Base-by-base conservation (phyloP, 1,140 invertebrate species). In the Copidosoma floridanum region DNA sequence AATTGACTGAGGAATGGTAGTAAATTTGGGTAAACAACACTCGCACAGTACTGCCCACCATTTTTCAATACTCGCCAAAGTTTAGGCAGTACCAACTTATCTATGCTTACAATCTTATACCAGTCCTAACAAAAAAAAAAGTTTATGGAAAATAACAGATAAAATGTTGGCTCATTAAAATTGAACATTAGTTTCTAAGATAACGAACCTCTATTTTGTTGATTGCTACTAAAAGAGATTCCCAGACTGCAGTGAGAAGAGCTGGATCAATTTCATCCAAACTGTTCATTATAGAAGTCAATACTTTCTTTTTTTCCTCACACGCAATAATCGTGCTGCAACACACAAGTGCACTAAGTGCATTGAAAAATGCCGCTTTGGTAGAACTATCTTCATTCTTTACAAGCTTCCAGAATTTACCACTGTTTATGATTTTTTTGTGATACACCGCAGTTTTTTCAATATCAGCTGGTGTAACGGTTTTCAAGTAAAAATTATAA, bases 331-430 rank as follows among this genome's bases (percentile, higher is more conserved):
- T 72, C 53, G 67, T 71, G 43, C 74, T 79, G 68, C 77, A 80
- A 66, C 86, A 82, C 65, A 87, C 85, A 3, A 92, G 51, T 14
- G 84, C 79, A n/a, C 84, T 81, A 20, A 92, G 66, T 4, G 85
- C 81, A 59, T 82, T 82, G 73, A 86, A 93, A 80, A 87, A 89
- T 2, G 86, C 84, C 14, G 83, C 81, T 71, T 83, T 83, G 23
- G 89, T 82, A 23, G 78, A 59, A 18, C 82, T 54, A 40, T 79
- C 69, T 70, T 86, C 84, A 65, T 84, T 77, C 68, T 84, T 87
- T 8, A 79, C 71, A 35, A 87, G 82, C 68, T 89, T 90, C 90
- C 90, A 93, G 76, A 92, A 92, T 68, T 86, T 89, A 24, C 74
- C 70, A 70, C 84, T 83, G 12, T 78, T 75, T 24, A 80, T 74